phyloP scores from a whole-genome alignment of 2,888 invertebrate genomes.

The Lamproptera curius region DNA sequence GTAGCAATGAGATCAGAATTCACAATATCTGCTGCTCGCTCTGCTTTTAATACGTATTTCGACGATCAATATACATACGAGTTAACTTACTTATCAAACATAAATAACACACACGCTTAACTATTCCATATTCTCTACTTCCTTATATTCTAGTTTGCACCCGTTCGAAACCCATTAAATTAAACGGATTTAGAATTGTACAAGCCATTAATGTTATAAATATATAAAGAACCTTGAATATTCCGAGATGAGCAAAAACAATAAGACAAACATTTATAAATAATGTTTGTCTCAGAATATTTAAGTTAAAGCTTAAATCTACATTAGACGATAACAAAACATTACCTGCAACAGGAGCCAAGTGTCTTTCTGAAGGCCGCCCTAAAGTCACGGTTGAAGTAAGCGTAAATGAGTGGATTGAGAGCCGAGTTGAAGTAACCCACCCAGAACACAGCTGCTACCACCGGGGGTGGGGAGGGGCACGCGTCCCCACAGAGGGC shows the following conservation, averaged over 20 bases:
- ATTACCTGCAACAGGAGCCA: constrained; percentile 83
- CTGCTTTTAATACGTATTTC: too few species aligned
- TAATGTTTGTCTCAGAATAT: not conserved
- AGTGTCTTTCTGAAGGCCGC: constrained; percentile 95
- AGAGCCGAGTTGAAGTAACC: constrained; percentile 98
- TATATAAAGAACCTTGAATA: not conserved
- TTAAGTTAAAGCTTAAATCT: too few species aligned
- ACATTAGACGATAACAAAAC: constrained; percentile 20
- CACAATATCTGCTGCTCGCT: too few species aligned
- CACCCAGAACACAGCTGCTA: constrained; percentile 96
- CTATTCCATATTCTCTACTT: too few species aligned
- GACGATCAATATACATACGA: too few species aligned
- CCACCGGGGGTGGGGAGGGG: constrained; percentile 90
- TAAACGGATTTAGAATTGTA: too few species aligned
- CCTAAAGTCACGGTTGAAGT: constrained; percentile 97
- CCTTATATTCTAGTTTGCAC: too few species aligned
- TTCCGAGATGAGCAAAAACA: not conserved
- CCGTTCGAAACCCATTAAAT: too few species aligned
- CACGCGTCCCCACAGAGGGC: constrained; percentile 87
- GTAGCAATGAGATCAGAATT: too few species aligned
- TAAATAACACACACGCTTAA: too few species aligned
- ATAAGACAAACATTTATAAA: not conserved
- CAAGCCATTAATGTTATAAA: too few species aligned
- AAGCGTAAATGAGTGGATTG: constrained; percentile 98
- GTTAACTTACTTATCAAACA: too few species aligned